Conservation (phyloP, 2,888 invertebrate genomes). For the Oasisia sp. region DNA sequence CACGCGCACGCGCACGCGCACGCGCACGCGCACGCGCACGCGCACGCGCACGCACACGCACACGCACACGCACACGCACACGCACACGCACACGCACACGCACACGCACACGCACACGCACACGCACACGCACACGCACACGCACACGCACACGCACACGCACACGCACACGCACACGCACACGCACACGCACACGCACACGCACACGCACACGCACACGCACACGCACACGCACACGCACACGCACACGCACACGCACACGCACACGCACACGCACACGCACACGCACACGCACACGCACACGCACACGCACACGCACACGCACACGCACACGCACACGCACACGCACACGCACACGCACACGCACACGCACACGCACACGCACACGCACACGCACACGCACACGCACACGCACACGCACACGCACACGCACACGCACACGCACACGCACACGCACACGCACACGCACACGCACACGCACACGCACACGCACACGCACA, state of each 20-base stretch:
- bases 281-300: background rate
- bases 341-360: too few relatives aligned
- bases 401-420: too few relatives aligned
- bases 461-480: too few relatives aligned
- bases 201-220: background rate
- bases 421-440: too few relatives aligned
- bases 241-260: background rate
- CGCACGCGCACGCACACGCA: background rate
- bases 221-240: too few relatives aligned
- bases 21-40: background rate
- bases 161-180: background rate
- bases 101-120: too few relatives aligned
- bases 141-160: background rate
- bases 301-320: background rate
- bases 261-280: background rate
- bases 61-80: background rate
- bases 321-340: background rate
- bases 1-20: too few relatives aligned
- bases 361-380: too few relatives aligned
- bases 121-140: too few relatives aligned
- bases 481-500: too few relatives aligned
- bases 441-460: too few relatives aligned
- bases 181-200: background rate
- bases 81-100: background rate
- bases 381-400: too few relatives aligned